These are phyloP conservation scores for Probosciger aterrimus DNA, from an alignment of 2,113 vertebrate genomes.

Conservation along the genomic window DNA sequence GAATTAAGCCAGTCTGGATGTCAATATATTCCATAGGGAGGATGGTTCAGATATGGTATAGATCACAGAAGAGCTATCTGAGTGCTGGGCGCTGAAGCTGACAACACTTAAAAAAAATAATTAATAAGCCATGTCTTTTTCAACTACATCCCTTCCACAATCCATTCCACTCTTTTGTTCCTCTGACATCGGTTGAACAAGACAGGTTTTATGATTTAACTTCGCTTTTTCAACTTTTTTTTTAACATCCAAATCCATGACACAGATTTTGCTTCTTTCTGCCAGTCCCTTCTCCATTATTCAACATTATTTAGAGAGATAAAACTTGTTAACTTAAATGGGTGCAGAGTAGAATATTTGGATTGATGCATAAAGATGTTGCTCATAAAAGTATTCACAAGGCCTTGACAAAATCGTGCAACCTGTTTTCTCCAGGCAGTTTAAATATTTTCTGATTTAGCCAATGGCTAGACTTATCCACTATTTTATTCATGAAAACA, in stretches of 20 bases:
- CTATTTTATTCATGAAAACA: conserved; percentile 64
- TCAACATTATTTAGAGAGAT: conserved; percentile 37
- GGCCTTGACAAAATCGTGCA: conserved; percentile 41
- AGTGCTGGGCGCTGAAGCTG: background rate
- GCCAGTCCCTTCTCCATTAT: conserved; percentile 55
- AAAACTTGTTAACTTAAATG: conserved; percentile 31
- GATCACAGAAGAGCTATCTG: background rate
- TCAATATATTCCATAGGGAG: background rate
- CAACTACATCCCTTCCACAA: background rate
- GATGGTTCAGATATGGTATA: background rate
- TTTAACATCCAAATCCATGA: conserved; percentile 5
- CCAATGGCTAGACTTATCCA: conserved; percentile 40
- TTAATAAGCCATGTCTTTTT: background rate
- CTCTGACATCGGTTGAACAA: background rate
- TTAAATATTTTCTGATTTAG: conserved; percentile 61
- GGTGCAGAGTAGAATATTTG: conserved; percentile 18
- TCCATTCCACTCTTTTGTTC: background rate
- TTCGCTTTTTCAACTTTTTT: conserved; percentile 5
- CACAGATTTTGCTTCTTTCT: conserved; percentile 25
- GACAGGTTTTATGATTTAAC: background rate
- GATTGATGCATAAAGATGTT: conserved; percentile 30
- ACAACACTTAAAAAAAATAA: background rate
- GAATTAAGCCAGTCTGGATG: background rate
- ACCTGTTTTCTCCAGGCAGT: conserved; percentile 47
- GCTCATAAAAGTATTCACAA: conserved; percentile 14